Conservation (phyloP, 2,797 vertebrate species). For the Pseudocheirus occidentalis region DNA sequence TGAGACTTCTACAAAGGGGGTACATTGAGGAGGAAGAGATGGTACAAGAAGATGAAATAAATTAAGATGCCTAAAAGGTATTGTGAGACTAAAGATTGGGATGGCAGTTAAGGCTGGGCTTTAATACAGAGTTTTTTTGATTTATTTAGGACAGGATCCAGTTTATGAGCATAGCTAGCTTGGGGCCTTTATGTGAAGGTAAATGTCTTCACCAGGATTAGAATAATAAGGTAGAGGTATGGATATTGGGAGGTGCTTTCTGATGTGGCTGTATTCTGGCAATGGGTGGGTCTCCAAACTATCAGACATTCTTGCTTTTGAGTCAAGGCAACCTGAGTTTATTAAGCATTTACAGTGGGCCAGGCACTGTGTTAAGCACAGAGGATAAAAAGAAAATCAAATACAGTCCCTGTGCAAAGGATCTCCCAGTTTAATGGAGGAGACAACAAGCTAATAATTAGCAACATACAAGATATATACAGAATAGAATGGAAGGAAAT, state of each 20-base stretch:
- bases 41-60: no score
- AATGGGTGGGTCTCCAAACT: not conserved
- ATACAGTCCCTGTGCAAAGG: no score
- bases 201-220: not conserved
- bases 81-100: not conserved
- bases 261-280: not conserved
- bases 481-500: not conserved
- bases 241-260: not conserved
- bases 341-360: not conserved
- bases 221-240: not conserved
- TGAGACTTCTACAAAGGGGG: no score
- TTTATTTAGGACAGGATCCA: not conserved
- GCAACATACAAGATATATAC: not conserved
- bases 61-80: not conserved
- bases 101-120: not conserved
- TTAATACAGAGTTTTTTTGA: not conserved
- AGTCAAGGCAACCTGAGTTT: not conserved
- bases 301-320: not conserved
- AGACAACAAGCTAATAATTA: not conserved
- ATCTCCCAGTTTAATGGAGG: not conserved
- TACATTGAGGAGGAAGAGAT: no score
- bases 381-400: not conserved
- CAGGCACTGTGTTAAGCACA: not conserved
- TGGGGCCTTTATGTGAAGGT: not conserved
- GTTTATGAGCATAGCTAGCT: not conserved